Conservation (phyloP, 2,113 vertebrate genomes). For the Willisornis vidua region DNA sequence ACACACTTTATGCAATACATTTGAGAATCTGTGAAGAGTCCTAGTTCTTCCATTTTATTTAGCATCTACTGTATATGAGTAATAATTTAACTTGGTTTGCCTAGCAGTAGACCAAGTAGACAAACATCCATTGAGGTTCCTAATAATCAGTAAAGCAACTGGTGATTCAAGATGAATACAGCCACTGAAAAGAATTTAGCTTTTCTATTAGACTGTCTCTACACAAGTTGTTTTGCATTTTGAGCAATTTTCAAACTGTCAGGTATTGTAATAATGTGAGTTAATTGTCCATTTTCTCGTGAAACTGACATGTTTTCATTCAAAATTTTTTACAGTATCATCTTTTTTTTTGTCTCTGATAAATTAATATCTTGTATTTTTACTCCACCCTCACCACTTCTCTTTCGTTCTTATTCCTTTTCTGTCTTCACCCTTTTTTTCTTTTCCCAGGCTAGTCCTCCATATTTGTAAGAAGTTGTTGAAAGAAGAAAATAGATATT, state of each 20-base stretch:
- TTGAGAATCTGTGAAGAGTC: neutral
- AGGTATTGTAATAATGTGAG: neutral
- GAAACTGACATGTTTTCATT: neutral
- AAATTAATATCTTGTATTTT: neutral
- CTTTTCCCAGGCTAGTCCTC: neutral
- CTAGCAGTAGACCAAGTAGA: neutral
- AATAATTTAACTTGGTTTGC: neutral
- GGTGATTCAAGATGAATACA: neutral
- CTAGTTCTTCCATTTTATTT: neutral
- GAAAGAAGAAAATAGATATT: neutral
- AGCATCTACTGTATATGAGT: neutral
- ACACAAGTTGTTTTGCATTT: neutral
- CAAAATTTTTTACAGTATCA: fast-evolving
- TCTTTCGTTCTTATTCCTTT: neutral
- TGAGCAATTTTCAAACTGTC: neutral
- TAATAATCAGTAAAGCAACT: neutral
- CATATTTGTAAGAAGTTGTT: neutral
- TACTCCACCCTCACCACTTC: fast-evolving
- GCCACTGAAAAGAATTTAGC: neutral
- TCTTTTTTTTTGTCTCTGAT: neutral
- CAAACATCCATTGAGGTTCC: neutral
- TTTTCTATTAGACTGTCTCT: neutral
- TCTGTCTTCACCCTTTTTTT: neutral
- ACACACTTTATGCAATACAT: neutral
- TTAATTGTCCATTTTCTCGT: neutral